These are phyloP conservation scores for Hypercompe scribonia DNA, from an alignment of 2,888 invertebrate species.

Conservation along the genomic window DNA sequence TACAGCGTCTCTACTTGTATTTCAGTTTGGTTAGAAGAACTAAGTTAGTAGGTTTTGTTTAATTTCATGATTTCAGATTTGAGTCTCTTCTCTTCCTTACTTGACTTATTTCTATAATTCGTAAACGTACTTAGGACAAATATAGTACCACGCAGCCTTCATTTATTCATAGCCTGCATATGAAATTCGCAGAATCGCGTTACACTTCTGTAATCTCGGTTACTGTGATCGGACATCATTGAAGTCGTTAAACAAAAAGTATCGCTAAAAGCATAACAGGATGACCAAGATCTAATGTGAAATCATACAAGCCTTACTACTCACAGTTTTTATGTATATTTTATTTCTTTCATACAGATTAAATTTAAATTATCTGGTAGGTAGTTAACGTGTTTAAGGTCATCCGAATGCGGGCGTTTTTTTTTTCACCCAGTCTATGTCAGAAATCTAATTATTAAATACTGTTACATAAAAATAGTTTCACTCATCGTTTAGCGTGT, in stretches of 20 bases:
- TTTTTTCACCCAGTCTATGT: neutral
- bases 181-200: neutral
- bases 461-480: neutral
- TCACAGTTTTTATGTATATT: constrained; percentile 27
- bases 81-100: neutral
- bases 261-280: constrained; percentile 43
- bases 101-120: neutral
- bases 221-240: constrained; percentile 18
- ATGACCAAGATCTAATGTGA: constrained; percentile 45
- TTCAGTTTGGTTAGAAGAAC: neutral
- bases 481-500: neutral
- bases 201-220: neutral
- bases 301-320: constrained; percentile 34
- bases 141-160: neutral
- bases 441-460: neutral
- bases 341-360: constrained; percentile 4
- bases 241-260: constrained; percentile 31
- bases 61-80: neutral
- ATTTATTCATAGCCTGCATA: no score
- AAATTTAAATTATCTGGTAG: constrained; percentile 25
- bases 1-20: neutral
- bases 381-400: neutral
- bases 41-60: neutral
- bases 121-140: neutral
- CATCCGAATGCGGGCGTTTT: neutral